phyloP scores from a whole-genome alignment of 2,113 vertebrate genomes.

The Pluvialis apricaria region DNA sequence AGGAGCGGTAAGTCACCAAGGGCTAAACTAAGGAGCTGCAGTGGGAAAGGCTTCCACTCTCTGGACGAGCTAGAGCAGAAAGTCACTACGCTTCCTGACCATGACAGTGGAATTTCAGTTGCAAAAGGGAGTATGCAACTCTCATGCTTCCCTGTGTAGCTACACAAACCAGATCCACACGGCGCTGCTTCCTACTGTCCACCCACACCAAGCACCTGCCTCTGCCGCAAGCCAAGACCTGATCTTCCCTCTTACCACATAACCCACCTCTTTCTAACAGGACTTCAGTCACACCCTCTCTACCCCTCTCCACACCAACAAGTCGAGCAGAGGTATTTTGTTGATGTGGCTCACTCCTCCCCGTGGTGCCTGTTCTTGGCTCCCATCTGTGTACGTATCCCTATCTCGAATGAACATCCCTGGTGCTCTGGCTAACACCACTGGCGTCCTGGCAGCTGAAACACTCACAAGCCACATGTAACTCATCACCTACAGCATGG shows the following conservation, averaged over 20 bases:
- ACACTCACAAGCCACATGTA: neutral
- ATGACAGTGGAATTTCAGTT: neutral
- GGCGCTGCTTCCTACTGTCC: neutral
- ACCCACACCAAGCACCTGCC: neutral
- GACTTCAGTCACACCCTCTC: neutral
- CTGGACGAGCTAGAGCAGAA: neutral
- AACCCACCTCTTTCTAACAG: neutral
- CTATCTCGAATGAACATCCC: neutral
- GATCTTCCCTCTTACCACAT: neutral
- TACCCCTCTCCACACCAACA: neutral
- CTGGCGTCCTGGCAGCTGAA: neutral
- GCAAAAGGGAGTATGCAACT: fast-evolving
- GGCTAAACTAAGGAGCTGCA: neutral
- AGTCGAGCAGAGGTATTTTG: neutral
- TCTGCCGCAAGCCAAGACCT: neutral
- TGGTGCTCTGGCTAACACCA: neutral
- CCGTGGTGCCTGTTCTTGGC: neutral
- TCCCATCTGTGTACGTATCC: neutral
- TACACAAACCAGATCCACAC: neutral
- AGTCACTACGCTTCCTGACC: neutral
- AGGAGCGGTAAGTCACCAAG: neutral
- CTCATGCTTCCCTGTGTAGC: neutral
- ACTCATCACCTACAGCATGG: neutral
- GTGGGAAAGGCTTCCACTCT: neutral
- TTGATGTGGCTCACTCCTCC: neutral